Evolutionary conservation across 2,888 invertebrate species (phyloP), one percentile per base, ranked within the genome.

Genomic region (Drosophila eohydei): DNA sequence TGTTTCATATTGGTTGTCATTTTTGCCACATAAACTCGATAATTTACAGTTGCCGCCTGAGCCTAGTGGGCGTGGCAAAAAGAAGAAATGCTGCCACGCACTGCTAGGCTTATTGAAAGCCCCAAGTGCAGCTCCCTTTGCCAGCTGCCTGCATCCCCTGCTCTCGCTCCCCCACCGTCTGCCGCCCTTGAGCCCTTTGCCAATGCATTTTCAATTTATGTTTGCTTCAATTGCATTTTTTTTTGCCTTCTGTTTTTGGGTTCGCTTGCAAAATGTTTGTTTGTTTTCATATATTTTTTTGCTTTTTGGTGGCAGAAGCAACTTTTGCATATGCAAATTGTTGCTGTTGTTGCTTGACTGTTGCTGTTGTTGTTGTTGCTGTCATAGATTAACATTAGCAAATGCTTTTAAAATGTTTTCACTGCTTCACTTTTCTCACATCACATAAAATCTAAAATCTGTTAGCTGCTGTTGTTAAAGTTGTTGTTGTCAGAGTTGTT

Each of bases 21-120:
- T 82, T 82, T 73, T 71, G 83, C 67, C 72, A 75, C 75, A 86
- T 76, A 81, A 87, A 77, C 76, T 81, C 71, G 74, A 79, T 81
- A 73, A 87, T 89, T 83, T 83, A 71, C 83, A 74, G 64, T 55
- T 54, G 32, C 56, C 52, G 43, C 48, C 48, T 30, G 30, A 8
- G 48, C 48, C 41, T 60, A 48, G 41, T 52, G 74, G 58, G 28
- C 71, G 52, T 50, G 50, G 48, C 48, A n/a, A 21, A 8, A 6
- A 46, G 6, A 48, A 26, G 48, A 16, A 50, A 50, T 38, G 11
- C 21, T 28, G n/a, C 16, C 58, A 65, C 30, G 40, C 58, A 71
- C 51, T 44, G 43, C 2, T 36, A 14, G 21, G 43, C 38, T 46
- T n/a, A 34, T 48, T 48, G 48, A 16, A 30, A 54, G 48, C 32